phyloP scores from a whole-genome alignment of 2,888 invertebrate species.

The Pomacea canaliculata region DNA sequence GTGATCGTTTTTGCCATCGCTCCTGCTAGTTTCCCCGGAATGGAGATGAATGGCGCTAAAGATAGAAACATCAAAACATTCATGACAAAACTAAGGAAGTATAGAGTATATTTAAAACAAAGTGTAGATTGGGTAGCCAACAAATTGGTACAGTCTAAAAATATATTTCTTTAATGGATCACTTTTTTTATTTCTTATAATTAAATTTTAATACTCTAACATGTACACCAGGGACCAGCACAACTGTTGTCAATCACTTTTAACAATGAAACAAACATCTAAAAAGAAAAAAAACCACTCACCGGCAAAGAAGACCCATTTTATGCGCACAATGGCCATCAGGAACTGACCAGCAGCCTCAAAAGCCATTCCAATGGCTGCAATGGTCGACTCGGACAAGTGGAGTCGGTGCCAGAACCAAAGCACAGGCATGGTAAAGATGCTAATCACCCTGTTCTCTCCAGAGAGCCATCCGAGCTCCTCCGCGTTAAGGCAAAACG shows the following conservation, averaged over 20 bases:
- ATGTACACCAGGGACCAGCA: no score
- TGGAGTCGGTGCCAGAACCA: not conserved
- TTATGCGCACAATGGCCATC: not conserved
- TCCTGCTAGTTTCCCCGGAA: not conserved
- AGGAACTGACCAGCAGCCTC: not conserved
- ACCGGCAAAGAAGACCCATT: conserved; percentile 6
- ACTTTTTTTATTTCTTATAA: no score
- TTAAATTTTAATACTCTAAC: no score
- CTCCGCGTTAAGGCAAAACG: not conserved
- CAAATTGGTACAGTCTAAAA: not conserved
- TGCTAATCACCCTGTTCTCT: not conserved
- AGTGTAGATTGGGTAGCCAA: not conserved
- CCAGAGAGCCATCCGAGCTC: not conserved
- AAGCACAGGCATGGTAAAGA: not conserved
- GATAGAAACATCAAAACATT: not conserved
- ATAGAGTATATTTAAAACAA: no score
- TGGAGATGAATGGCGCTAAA: not conserved
- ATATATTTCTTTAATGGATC: not conserved
- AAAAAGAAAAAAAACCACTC: not conserved
- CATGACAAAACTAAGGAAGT: no score
- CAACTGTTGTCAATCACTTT: not conserved
- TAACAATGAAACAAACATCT: not conserved
- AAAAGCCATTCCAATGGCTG: not conserved
- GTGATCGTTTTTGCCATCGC: not conserved
- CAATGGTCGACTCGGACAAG: not conserved